These are phyloP conservation scores for Megaceryle torquata DNA, from an alignment of 2,113 vertebrate genomes.

Conservation along the genomic window DNA sequence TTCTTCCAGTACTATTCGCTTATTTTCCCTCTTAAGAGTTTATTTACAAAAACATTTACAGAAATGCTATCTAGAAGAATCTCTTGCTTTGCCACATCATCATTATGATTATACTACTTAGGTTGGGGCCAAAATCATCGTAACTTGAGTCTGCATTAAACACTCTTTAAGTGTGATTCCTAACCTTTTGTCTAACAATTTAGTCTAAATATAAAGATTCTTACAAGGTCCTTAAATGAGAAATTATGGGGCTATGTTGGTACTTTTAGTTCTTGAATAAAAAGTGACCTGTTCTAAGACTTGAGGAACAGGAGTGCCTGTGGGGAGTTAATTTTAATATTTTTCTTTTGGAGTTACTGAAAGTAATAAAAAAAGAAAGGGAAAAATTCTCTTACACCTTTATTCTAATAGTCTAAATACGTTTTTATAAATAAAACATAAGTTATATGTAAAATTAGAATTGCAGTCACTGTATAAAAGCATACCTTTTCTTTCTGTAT, in stretches of 20 bases:
- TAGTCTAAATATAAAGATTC: background rate
- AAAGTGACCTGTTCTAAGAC: background rate
- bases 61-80: background rate
- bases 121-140: background rate
- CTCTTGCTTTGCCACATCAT: background rate
- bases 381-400: background rate
- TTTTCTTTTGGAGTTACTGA: background rate
- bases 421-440: background rate
- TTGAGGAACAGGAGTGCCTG: background rate
- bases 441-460: background rate
- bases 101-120: background rate
- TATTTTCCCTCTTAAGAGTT: background rate
- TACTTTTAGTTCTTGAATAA: background rate
- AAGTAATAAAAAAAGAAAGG: background rate
- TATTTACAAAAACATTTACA: background rate
- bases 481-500: background rate
- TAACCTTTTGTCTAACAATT: background rate
- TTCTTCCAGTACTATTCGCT: background rate
- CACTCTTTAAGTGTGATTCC: background rate
- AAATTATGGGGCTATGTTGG: background rate
- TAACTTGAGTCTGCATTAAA: background rate
- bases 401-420: background rate
- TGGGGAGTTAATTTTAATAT: background rate
- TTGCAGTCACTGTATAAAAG: background rate
- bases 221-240: background rate